phyloP scores from a whole-genome alignment of 2,888 invertebrate species.

The Drosophila bunnanda region DNA sequence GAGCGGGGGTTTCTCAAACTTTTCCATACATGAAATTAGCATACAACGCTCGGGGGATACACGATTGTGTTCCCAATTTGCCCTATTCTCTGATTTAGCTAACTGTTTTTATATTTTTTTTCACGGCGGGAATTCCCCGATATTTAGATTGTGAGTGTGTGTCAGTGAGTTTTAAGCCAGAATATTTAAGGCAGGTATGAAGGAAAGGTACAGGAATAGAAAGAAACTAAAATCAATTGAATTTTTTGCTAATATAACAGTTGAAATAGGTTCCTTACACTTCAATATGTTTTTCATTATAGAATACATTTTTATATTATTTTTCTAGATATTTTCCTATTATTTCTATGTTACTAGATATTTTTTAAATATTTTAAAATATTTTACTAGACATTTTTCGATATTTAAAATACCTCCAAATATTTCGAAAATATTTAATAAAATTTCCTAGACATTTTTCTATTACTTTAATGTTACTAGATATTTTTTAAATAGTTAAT shows the following conservation, averaged over 20 bases:
- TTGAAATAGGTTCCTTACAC: background rate
- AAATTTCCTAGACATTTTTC: too few relatives aligned
- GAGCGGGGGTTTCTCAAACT: background rate
- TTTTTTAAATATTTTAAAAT: too few relatives aligned
- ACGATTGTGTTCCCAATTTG: conserved; percentile 33
- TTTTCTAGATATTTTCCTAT: too few relatives aligned
- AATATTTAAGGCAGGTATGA: background rate
- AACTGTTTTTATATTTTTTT: conserved; percentile 8
- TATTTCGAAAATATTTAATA: too few relatives aligned
- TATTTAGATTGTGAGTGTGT: background rate
- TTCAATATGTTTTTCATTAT: too few relatives aligned
- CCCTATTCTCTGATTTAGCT: conserved; percentile 26
- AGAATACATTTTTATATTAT: background rate
- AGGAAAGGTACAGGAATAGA: background rate
- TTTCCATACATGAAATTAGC: conserved; percentile 43
- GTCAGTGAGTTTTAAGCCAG: background rate
- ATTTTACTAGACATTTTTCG: too few relatives aligned
- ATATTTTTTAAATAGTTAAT: too few relatives aligned
- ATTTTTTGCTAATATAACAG: background rate
- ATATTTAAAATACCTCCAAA: too few relatives aligned
- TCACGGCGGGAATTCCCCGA: background rate
- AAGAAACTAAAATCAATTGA: background rate
- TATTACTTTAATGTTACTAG: too few relatives aligned
- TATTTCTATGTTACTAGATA: too few relatives aligned
- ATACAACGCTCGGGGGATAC: conserved; percentile 26